Percentiles rank a stretch among this genome's conserved stretches.
Conservation (phyloP, 2,888 invertebrate species). For the Aspidapion aeneum region DNA sequence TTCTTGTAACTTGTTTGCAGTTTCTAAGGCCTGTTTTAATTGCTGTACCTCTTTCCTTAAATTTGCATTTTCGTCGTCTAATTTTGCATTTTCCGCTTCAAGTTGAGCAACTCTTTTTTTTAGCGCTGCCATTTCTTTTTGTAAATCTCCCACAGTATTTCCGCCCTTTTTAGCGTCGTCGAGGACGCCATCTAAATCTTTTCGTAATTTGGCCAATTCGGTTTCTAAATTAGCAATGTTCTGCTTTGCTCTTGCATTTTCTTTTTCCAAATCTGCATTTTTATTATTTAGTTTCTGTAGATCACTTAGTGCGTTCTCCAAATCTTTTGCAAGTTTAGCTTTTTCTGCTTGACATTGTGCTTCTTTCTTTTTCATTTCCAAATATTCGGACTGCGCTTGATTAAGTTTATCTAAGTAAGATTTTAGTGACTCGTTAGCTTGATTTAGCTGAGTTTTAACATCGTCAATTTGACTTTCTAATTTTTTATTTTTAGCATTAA, state of each 20-base stretch:
- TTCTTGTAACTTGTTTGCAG: constrained; percentile 21
- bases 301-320: constrained; percentile 23
- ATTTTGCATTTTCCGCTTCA: constrained; percentile 19
- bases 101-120: constrained; percentile 22
- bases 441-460: constrained; percentile 23
- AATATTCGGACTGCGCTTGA: constrained; percentile 25
- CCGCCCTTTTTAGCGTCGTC: constrained; percentile 25
- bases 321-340: constrained; percentile 28
- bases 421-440: constrained; percentile 22
- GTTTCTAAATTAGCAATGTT: constrained; percentile 26
- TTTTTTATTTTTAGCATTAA: constrained; percentile 18
- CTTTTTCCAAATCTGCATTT: constrained; percentile 28
- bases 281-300: constrained; percentile 25
- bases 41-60: constrained; percentile 26
- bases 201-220: constrained; percentile 28
- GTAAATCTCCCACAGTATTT: constrained; percentile 18
- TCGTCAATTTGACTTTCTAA: constrained; percentile 22
- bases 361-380: constrained; percentile 23
- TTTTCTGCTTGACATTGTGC: constrained; percentile 25
- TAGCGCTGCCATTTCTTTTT: constrained; percentile 22
- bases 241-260: constrained; percentile 27
- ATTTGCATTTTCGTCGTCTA: constrained; percentile 28
- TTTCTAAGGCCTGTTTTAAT: constrained; percentile 17
- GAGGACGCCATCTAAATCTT: constrained; percentile 29
- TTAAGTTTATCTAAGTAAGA: constrained; percentile 24